Conservation (phyloP, 1,140 invertebrate genomes). For the Eciton burchellii region DNA sequence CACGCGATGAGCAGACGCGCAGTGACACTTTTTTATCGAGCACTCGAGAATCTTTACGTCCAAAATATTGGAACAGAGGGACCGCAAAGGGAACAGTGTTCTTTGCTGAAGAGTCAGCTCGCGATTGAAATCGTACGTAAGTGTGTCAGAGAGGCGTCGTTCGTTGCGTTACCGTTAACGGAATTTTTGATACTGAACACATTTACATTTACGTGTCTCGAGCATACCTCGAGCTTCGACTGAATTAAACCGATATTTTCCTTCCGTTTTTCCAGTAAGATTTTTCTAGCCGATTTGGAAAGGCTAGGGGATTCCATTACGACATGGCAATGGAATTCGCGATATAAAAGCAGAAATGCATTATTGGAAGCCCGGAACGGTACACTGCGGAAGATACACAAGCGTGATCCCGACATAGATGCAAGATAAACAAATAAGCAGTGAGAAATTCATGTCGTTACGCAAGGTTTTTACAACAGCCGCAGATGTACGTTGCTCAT, state of each 20-base stretch:
- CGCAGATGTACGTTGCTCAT: not conserved
- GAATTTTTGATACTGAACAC: not conserved
- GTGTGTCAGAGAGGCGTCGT: too few species aligned
- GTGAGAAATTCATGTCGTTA: not conserved
- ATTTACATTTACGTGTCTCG: not conserved
- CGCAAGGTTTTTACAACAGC: not conserved
- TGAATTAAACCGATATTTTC: not conserved
- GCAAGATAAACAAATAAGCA: not conserved
- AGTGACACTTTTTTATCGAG: conserved; percentile 1
- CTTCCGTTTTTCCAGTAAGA: not conserved
- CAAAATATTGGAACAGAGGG: too few species aligned
- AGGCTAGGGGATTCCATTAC: not conserved
- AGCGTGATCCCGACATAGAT: not conserved
- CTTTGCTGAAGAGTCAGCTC: not conserved
- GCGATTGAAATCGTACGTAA: not conserved
- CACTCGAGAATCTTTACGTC: too few species aligned
- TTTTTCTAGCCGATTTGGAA: not conserved
- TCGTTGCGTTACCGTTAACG: not conserved
- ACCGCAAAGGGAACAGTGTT: not conserved
- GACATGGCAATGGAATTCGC: too few species aligned
- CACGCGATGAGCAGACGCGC: not conserved
- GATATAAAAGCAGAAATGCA: not conserved
- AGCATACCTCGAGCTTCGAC: not conserved
- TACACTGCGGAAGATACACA: not conserved
- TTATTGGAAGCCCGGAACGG: not conserved